Evolutionary conservation across 2,888 invertebrate genomes (phyloP).

Genomic region (Malacosoma neustria): DNA sequence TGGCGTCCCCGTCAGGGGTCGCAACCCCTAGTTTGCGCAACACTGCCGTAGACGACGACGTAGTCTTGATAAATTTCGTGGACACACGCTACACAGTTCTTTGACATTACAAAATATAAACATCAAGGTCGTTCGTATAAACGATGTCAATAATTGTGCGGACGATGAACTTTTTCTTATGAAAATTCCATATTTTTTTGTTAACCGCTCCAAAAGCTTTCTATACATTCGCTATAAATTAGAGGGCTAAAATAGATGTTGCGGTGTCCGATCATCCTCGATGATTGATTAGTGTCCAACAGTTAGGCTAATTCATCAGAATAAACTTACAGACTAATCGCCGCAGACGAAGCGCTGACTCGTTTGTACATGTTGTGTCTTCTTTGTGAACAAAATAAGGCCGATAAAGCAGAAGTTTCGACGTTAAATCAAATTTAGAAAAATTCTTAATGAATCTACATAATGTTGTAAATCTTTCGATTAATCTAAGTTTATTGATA

Average conservation of each 20-base stretch:
- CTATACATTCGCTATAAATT: constrained; percentile 46
- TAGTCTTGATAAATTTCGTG: not conserved
- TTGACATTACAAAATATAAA: constrained; percentile 10
- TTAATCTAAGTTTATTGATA: too few species aligned
- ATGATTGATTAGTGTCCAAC: constrained; percentile 46
- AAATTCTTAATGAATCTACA: too few species aligned
- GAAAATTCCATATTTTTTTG: constrained; percentile 29
- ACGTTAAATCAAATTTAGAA: too few species aligned
- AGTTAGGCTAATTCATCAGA: constrained; percentile 57
- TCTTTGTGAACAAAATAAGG: too few species aligned
- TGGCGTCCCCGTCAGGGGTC: too few species aligned
- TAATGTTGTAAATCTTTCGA: too few species aligned
- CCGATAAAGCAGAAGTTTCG: too few species aligned
- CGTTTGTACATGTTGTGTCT: too few species aligned
- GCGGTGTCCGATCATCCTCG: constrained; percentile 29
- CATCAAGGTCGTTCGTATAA: constrained; percentile 26
- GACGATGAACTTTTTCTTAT: constrained; percentile 32
- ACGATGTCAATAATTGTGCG: constrained; percentile 17
- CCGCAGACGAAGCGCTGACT: too few species aligned
- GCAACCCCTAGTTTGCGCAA: too few species aligned
- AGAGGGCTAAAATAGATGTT: constrained; percentile 29
- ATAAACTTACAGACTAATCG: constrained; percentile 47
- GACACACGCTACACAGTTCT: constrained; percentile 11
- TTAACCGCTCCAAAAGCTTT: constrained; percentile 26
- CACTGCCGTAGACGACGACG: too few species aligned